Percentiles rank a stretch among this genome's conserved stretches.
phyloP scores from a whole-genome alignment of 2,113 vertebrate genomes.

The Romanogobio albipinnatus region DNA sequence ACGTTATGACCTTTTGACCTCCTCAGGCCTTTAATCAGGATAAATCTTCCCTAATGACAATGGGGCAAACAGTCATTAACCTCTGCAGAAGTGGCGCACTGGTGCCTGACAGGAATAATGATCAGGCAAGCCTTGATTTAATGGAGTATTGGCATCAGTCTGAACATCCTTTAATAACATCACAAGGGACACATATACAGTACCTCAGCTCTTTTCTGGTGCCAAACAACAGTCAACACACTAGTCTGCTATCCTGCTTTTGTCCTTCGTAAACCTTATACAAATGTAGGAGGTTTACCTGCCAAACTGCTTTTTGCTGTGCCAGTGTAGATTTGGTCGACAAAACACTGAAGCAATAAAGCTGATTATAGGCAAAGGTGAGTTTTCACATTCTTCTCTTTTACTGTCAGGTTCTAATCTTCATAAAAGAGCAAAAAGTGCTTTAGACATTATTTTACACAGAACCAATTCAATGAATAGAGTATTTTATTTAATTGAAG shows the following conservation, averaged over 20 bases:
- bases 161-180: slow-evolving; percentile 20
- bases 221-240: not conserved
- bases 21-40: slow-evolving; percentile 48
- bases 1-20: slow-evolving; percentile 41
- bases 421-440: slow-evolving; percentile 1
- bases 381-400: not conserved
- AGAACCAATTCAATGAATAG: not conserved
- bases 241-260: not conserved
- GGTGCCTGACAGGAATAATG: slow-evolving; percentile 36
- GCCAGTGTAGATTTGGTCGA: not conserved
- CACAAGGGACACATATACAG: not conserved
- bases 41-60: slow-evolving; percentile 49
- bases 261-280: not conserved
- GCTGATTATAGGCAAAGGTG: not conserved
- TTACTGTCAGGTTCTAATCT: not conserved
- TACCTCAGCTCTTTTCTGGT: not conserved
- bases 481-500: not conserved
- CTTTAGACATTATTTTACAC: not conserved
- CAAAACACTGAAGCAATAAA: not conserved
- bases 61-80: slow-evolving; percentile 52
- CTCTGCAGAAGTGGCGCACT: slow-evolving; percentile 12
- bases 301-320: not conserved
- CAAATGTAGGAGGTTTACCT: not conserved
- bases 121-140: slow-evolving; percentile 27
- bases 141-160: slow-evolving; percentile 20